phyloP scores from a whole-genome alignment of 2,113 vertebrate genomes.

The Steatornis caripensis region DNA sequence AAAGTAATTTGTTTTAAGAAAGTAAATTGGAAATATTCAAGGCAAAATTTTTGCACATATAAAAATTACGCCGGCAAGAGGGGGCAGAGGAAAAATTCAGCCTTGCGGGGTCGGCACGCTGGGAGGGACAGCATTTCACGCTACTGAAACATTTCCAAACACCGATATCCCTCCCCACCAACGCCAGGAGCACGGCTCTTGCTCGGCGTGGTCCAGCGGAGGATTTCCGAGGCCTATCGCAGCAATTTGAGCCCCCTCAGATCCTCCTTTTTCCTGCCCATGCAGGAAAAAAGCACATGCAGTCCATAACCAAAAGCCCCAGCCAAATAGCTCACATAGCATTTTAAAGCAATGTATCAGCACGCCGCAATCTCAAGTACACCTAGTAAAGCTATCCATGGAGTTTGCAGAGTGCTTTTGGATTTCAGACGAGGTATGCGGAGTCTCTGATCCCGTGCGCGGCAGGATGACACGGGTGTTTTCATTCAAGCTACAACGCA shows the following conservation, averaged over 20 bases:
- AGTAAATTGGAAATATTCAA: not conserved
- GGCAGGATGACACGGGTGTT: not conserved
- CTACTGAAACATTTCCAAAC: constrained; percentile 13
- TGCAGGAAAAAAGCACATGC: not conserved
- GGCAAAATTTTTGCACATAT: not conserved
- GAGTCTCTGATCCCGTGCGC: not conserved
- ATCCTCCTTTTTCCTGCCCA: constrained; percentile 11
- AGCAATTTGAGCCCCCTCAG: not conserved
- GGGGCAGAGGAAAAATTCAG: not conserved
- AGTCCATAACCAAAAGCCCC: not conserved
- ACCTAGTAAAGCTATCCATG: not conserved
- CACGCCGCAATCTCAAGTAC: not conserved
- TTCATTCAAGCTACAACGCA: not conserved
- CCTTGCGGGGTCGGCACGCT: accelerated
- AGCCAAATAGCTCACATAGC: not conserved
- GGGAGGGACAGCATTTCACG: not conserved
- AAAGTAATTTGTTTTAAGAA: not conserved
- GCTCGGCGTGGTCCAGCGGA: not conserved
- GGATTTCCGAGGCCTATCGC: not conserved
- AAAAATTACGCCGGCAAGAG: accelerated
- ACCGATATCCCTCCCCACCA: not conserved
- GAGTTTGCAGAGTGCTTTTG: not conserved
- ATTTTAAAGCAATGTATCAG: not conserved
- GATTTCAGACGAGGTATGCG: not conserved
- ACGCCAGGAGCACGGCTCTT: not conserved